Evolutionary conservation across 2,888 invertebrate genomes (phyloP), one percentile per base, ranked within the genome.

Genomic region (Caenorhabditis becei): DNA sequence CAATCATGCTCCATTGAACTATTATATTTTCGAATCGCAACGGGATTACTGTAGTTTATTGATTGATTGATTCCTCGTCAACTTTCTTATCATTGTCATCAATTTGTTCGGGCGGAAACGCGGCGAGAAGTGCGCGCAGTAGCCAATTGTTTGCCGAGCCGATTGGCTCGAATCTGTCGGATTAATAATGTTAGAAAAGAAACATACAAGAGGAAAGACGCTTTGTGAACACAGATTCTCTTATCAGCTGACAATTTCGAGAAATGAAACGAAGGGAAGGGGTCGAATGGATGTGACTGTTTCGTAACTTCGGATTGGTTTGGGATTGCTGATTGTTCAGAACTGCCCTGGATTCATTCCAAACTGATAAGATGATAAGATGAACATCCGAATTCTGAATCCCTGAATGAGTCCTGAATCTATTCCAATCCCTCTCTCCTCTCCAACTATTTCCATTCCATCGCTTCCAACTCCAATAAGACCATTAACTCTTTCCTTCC

Each of bases 141-240:
- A 61, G 59, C 24, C 14, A 11, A 59, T n/a, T 79, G 78, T 79
- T 79, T 79, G 66, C 78, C 72, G 47, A 71, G 78, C 59, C 65
- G 78, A 79, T 79, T 79, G 78, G 71, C 41, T 77, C 70, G 53
- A 63, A 65, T 67, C 62, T 51, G 41, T 32, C 28, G 56, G 78
- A 79, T 79, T 79, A 79, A 79, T 79, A 79, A 79, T 79, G 72
- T 71, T 37, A 54, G 44, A 51, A 66, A 53, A 66, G 54, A 41
- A 54, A 69, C 54, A 54, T 51, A 37, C 56, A 49, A 23, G 20
- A 23, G 11, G 20, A 5, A 49, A 14, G 44, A 14, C 7, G 44
- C 44, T n/a, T 44, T 44, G 44, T 44, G 44, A n/a, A 16, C 44
- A 11, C 7, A 44, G n/a, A n/a, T n/a, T n/a, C n/a, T n/a, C n/a